Conservation (phyloP, 2,113 vertebrate species). For the Pholis gunnellus region DNA sequence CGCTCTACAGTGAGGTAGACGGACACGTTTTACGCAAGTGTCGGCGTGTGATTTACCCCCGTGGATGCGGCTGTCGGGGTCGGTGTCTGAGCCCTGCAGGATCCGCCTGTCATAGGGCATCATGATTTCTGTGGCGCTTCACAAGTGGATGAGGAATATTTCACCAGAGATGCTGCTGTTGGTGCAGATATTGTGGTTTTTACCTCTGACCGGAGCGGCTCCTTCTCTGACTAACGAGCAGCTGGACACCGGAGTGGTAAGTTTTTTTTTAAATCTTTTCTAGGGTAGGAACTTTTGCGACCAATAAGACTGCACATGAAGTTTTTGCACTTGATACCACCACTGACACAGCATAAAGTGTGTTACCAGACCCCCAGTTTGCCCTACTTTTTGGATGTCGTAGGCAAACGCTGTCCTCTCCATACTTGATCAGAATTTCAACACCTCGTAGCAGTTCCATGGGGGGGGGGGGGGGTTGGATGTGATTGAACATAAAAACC, state of each 20-base stretch:
- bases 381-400: conserved; percentile 33
- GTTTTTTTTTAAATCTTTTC: conserved; percentile 67
- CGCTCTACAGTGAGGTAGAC: conserved; percentile 78
- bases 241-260: conserved; percentile 91
- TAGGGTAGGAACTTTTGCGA: conserved; percentile 83
- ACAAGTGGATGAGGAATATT: conserved; percentile 79
- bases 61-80: conserved; percentile 66
- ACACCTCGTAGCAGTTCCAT: conserved; percentile 20
- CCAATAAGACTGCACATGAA: conserved; percentile 2
- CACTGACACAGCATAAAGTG: background rate
- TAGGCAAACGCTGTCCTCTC: conserved; percentile 15
- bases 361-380: background rate
- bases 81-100: conserved; percentile 68
- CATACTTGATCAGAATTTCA: conserved; percentile 50
- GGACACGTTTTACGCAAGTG: conserved; percentile 19
- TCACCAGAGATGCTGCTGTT: conserved; percentile 76
- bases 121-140: conserved; percentile 57
- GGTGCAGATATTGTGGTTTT: conserved; percentile 73
- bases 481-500: conserved; percentile 6
- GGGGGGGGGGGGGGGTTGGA: background rate
- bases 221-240: conserved; percentile 84
- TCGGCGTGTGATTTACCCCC: conserved; percentile 43
- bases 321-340: background rate
- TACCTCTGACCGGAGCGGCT: conserved; percentile 78
- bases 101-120: conserved; percentile 68